Evolutionary conservation across 2,113 vertebrate genomes (phyloP), one percentile per base, ranked within the genome.

Genomic region (Catharus fuscescens): DNA sequence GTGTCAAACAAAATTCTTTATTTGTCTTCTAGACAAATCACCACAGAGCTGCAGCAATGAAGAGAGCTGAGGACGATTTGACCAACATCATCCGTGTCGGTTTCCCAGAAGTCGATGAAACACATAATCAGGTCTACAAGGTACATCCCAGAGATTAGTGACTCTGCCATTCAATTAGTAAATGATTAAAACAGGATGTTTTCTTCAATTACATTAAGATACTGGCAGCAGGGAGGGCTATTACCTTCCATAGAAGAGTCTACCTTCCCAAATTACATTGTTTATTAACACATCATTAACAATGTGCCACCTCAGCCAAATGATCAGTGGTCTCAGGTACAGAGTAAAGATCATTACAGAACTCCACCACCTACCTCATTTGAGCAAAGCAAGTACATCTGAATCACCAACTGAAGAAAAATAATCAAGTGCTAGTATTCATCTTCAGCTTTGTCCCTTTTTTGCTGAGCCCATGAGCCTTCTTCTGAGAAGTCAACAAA

Each of bases 11-110:
- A 61, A 79, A 31, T 54, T 25, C 72, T 91, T 36, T 81, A 76
- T 92, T 83, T 96, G n/a, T 93, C 79, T 97, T 89, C 28, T 79
- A 88, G 93, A 96, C 79, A 92, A 80, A 94, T 90, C 36, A 71
- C 25, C 60, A 78, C 56, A 94, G 81, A 83, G 52, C 82, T 84
- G 31, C 65, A 88, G 38, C 57, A 72, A 28, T 14, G 57, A 91
- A 73, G 77, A 60, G 65, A 80, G 65, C 78, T 42, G 71, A 95
- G 92, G 88, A 42, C 67, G 77, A 34, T 89, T 80, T 73, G 86
- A 92, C 69, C 83, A 71, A 5, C 42, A 28, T 59, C 95, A 38
- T 81, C 62, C 42, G 8, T 80, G 81, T 59, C 10, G 1, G 21
- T n/a, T 91, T 74, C 77, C 73, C 70, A 77, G 91, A 74, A 78